These are phyloP conservation scores for Agriopis leucophaearia DNA, from an alignment of 2,888 invertebrate species.

Conservation along the genomic window DNA sequence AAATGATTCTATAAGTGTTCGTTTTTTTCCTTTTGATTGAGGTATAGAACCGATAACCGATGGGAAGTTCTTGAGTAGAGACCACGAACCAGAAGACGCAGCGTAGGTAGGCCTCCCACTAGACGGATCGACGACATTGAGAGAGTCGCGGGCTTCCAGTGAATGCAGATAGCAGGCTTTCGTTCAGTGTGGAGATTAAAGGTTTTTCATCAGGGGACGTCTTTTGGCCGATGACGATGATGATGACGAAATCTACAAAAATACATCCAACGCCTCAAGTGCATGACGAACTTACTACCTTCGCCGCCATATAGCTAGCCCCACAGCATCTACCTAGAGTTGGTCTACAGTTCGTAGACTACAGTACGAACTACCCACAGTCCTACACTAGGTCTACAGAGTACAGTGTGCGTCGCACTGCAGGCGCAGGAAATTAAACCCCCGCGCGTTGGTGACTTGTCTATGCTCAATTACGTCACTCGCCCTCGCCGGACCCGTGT, in stretches of 20 bases:
- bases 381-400: conserved; percentile 4
- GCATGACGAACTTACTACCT: neutral
- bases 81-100: too few relatives aligned
- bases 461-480: conserved; percentile 49
- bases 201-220: neutral
- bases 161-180: too few relatives aligned
- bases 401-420: conserved; percentile 23
- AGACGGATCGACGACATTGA: too few relatives aligned
- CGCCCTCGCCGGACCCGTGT: conserved; percentile 33
- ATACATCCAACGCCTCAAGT: neutral
- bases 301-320: neutral
- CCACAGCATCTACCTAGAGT: neutral
- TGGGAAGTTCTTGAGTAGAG: too few relatives aligned
- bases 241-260: neutral
- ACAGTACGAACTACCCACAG: neutral
- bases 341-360: neutral
- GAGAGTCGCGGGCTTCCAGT: too few relatives aligned
- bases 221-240: too few relatives aligned
- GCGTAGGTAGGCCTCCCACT: too few relatives aligned
- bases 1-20: too few relatives aligned
- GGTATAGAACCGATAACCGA: too few relatives aligned
- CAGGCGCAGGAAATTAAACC: conserved; percentile 81
- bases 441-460: conserved; percentile 66
- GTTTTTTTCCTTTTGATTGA: too few relatives aligned
- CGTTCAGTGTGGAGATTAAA: too few relatives aligned